phyloP scores from a whole-genome alignment of 2,113 vertebrate genomes.

The Carlito syrichta region DNA sequence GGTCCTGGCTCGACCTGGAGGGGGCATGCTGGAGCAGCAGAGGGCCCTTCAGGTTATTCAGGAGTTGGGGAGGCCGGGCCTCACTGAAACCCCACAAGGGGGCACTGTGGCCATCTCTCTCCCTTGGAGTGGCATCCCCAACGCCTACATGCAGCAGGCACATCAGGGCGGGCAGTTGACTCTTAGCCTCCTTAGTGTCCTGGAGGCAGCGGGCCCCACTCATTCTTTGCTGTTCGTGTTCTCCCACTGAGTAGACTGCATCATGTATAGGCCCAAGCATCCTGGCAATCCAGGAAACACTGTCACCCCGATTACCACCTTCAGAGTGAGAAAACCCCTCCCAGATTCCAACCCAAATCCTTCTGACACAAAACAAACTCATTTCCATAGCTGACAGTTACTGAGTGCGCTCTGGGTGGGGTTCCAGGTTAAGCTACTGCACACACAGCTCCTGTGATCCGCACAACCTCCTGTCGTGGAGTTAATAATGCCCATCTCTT shows the following conservation, averaged over 20 bases:
- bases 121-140: neutral
- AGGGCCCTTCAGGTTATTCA: neutral
- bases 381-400: neutral
- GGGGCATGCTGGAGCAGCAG: too few species aligned
- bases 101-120: neutral
- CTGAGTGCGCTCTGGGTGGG: neutral
- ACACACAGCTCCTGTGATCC: rapidly evolving
- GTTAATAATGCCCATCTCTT: neutral
- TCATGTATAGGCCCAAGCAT: neutral
- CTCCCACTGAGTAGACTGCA: neutral
- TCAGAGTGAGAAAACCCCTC: neutral
- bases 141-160: neutral
- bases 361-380: neutral
- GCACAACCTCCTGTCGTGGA: rapidly evolving
- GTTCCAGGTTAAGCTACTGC: neutral
- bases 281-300: neutral
- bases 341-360: neutral
- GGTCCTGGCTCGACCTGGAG: neutral
- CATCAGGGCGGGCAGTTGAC: rapidly evolving
- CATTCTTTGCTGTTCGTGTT: neutral
- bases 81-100: neutral
- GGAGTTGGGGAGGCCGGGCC: neutral
- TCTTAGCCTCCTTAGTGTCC: neutral
- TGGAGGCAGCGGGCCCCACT: neutral
- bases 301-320: neutral